phyloP scores from a whole-genome alignment of 2,797 vertebrate genomes.

The Picus viridis region DNA sequence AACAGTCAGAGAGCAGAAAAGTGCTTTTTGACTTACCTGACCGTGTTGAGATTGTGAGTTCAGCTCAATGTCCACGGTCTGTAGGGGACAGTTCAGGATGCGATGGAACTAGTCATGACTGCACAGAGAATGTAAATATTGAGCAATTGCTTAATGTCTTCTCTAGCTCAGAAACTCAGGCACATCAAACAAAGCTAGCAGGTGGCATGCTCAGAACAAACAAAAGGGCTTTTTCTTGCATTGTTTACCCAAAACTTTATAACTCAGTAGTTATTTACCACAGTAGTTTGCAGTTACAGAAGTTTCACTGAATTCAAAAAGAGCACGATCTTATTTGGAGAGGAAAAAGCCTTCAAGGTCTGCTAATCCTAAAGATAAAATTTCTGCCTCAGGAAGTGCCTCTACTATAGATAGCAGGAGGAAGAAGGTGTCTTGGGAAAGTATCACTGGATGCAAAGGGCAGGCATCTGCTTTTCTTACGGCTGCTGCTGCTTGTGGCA shows the following conservation, averaged over 20 bases:
- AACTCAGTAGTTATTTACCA: not conserved
- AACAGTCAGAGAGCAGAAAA: not conserved
- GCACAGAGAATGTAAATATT: not conserved
- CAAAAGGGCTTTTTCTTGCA: not conserved
- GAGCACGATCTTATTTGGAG: not conserved
- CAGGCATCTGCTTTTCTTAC: not conserved
- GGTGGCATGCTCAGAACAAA: not conserved
- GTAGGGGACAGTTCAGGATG: not conserved
- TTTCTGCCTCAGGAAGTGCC: constrained; percentile 34
- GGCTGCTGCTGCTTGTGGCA: not conserved
- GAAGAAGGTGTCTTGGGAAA: constrained; percentile 35
- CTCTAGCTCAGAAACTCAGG: not conserved
- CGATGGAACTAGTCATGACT: accelerated
- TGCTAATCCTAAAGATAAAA: constrained; percentile 50
- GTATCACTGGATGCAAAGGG: not conserved
- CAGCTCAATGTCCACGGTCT: not conserved
- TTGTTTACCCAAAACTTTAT: not conserved
- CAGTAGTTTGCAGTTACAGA: not conserved
- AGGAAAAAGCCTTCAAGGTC: constrained; percentile 43
- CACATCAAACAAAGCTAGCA: constrained; percentile 9
- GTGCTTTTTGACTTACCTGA: not conserved
- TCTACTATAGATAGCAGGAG: constrained; percentile 36
- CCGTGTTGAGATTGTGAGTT: not conserved
- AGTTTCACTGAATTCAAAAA: not conserved
- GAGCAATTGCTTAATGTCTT: constrained; percentile 7